Evolutionary conservation across 2,113 vertebrate species (phyloP).

Genomic region (Psilopogon haemacephalus): DNA sequence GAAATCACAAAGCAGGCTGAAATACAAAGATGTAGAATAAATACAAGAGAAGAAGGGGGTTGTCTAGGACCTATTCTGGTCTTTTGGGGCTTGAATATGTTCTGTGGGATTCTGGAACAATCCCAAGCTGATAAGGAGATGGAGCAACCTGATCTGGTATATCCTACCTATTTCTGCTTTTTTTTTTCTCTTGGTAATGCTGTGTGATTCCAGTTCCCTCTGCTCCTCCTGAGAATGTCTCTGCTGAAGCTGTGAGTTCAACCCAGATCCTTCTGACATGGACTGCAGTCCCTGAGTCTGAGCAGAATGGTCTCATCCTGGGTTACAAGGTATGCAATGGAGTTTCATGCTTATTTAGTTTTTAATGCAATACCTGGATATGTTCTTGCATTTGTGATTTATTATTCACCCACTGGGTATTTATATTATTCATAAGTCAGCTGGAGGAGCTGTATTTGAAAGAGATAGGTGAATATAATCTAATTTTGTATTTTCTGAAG

Average conservation of each 20-base stretch:
- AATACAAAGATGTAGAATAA: neutral
- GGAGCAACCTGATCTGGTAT: neutral
- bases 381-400: neutral
- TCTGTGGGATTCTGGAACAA: neutral
- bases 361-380: neutral
- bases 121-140: neutral
- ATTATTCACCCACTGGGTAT: neutral
- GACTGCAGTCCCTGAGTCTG: constrained; percentile 81
- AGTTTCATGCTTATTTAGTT: neutral
- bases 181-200: neutral
- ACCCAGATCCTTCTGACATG: constrained; percentile 90
- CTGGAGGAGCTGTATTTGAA: neutral
- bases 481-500: neutral
- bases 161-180: neutral
- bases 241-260: constrained; percentile 89
- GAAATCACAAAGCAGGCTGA: neutral
- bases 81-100: neutral
- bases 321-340: constrained; percentile 86
- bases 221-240: constrained; percentile 87
- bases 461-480: neutral
- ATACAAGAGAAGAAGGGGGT: neutral
- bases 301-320: constrained; percentile 90
- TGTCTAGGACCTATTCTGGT: neutral
- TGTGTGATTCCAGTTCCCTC: constrained; percentile 82
- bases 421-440: neutral